These are phyloP conservation scores for Halocaridina rubra DNA, from an alignment of 2,888 invertebrate species.

Conservation along the genomic window DNA sequence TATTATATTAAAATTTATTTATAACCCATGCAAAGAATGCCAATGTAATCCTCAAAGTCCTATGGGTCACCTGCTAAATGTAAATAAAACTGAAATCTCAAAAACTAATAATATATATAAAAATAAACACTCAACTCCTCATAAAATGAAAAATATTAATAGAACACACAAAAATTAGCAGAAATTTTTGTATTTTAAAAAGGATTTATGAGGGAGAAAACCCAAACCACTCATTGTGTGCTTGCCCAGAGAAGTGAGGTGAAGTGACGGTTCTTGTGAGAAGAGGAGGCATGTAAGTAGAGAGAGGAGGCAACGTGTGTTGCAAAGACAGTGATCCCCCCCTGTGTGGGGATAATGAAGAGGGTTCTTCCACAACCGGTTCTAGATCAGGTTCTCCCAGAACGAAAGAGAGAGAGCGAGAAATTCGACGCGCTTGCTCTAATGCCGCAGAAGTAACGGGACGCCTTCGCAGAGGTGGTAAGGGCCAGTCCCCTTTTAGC, in stretches of 20 bases:
- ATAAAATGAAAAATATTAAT: background rate
- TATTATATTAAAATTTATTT: no score
- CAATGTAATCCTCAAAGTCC: no score
- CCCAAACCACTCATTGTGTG: background rate
- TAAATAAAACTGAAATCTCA: background rate
- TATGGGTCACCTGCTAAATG: no score
- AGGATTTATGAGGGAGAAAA: background rate
- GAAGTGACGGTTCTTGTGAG: slow-evolving; percentile 60
- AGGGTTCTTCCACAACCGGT: background rate
- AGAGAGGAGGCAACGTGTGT: slow-evolving; percentile 45
- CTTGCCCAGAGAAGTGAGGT: slow-evolving; percentile 61
- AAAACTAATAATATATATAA: background rate
- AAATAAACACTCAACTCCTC: background rate
- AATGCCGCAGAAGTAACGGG: slow-evolving; percentile 35
- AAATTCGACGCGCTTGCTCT: slow-evolving; percentile 57
- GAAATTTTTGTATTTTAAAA: background rate
- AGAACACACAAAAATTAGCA: background rate
- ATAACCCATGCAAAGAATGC: no score
- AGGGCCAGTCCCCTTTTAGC: slow-evolving; percentile 38
- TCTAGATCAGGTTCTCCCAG: slow-evolving; percentile 53
- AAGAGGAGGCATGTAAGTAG: slow-evolving; percentile 42
- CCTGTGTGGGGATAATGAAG: background rate
- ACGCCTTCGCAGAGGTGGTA: slow-evolving; percentile 33
- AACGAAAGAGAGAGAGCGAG: slow-evolving; percentile 60
- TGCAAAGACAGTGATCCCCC: no score